Evolutionary conservation across 2,888 invertebrate species (phyloP).

Genomic region (Pardosa pseudoannulata): DNA sequence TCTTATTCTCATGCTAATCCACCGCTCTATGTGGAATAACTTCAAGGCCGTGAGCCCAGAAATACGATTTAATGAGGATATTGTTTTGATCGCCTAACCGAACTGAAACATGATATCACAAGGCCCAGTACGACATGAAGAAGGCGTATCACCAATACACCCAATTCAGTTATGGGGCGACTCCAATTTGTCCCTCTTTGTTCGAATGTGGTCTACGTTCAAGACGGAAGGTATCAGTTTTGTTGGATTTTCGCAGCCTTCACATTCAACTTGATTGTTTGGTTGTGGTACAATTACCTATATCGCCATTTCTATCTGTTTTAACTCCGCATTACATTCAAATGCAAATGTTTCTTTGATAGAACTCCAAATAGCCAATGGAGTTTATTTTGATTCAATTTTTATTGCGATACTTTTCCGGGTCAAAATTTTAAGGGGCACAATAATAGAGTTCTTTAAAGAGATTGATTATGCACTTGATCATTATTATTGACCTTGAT

Average conservation of each 20-base stretch:
- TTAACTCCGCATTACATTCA: neutral
- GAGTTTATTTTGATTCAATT: no score
- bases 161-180: neutral
- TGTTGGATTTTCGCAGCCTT: neutral
- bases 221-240: neutral
- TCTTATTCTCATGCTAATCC: constrained; percentile 3
- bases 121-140: neutral
- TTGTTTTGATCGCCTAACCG: neutral
- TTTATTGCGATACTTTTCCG: no score
- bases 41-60: neutral
- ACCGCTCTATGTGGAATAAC: neutral
- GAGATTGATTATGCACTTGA: no score
- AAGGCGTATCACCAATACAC: neutral
- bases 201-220: neutral
- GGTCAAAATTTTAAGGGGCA: no score
- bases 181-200: constrained; percentile 12
- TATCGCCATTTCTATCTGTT: neutral
- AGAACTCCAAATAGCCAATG: no score
- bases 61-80: constrained; percentile 2
- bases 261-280: neutral
- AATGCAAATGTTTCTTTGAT: no score
- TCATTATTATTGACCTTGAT: no score
- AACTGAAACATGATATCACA: neutral
- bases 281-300: no score
- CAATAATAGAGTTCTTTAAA: no score